A percentile compares a stretch with the other conserved stretches of the same genome.
Evolutionary conservation across 2,113 vertebrate species (phyloP).

Genomic region (Crotalus horridus): DNA sequence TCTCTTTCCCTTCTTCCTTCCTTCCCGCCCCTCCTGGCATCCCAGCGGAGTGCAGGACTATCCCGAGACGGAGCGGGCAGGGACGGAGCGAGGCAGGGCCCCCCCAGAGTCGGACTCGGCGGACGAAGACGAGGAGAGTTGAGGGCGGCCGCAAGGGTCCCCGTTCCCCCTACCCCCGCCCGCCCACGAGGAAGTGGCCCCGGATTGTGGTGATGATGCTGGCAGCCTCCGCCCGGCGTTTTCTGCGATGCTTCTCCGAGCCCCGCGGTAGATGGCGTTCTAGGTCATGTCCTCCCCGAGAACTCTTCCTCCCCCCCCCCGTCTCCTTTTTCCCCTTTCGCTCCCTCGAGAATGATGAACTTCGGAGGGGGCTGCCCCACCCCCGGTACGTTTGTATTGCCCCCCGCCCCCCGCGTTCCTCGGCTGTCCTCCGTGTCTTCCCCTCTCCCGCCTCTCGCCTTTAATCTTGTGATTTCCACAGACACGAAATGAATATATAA

Average conservation of each 20-base stretch:
- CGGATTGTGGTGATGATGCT: neutral
- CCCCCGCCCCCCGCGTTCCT: neutral
- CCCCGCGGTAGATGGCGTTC: constrained; percentile 55
- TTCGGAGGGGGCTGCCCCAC: neutral
- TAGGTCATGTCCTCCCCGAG: constrained; percentile 35
- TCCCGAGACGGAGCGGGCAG: constrained; percentile 45
- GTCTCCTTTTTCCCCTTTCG: no score
- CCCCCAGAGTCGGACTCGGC: constrained; percentile 50
- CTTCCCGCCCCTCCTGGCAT: neutral
- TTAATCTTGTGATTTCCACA: constrained; percentile 69
- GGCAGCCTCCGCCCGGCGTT: neutral
- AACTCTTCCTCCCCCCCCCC: neutral
- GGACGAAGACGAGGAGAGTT: constrained; percentile 65
- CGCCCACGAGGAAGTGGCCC: neutral
- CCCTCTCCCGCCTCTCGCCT: neutral
- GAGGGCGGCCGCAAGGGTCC: constrained; percentile 17
- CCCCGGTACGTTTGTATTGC: constrained; percentile 63
- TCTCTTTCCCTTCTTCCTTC: no score
- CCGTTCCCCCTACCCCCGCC: neutral
- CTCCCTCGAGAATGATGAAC: neutral
- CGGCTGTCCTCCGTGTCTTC: neutral
- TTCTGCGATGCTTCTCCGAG: constrained; percentile 43
- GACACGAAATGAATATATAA: constrained; percentile 75
- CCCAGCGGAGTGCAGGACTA: constrained; percentile 57
- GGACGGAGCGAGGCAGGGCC: constrained; percentile 33